These are phyloP conservation scores for Electrona antarctica DNA, from an alignment of 2,113 vertebrate species.

Conservation along the genomic window DNA sequence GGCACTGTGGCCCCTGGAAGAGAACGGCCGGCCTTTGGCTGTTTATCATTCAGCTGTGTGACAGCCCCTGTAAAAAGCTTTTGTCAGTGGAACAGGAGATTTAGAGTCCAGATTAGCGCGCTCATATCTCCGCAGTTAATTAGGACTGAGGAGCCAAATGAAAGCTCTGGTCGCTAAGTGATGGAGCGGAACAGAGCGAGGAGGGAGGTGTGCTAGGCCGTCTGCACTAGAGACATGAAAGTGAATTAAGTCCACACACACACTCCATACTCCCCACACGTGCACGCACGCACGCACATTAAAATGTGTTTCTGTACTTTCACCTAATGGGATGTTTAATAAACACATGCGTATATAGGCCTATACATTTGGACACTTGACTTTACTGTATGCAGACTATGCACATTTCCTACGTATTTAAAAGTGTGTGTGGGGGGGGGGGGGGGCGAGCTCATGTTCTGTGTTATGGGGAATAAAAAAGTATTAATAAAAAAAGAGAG, in stretches of 20 bases:
- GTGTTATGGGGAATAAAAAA: too few species aligned
- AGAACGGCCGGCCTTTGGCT: conserved; percentile 10
- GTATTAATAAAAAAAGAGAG: background rate
- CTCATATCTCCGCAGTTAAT: conserved; percentile 75
- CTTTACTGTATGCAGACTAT: too few species aligned
- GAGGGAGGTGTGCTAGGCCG: conserved; percentile 31
- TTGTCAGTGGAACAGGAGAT: conserved; percentile 66
- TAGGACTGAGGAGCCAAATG: conserved; percentile 62
- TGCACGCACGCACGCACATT: background rate
- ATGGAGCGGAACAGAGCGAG: conserved; percentile 49
- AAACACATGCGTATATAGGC: too few species aligned
- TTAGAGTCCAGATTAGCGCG: conserved; percentile 65
- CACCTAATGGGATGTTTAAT: too few species aligned
- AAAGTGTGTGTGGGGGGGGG: too few species aligned
- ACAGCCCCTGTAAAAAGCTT: conserved; percentile 64
- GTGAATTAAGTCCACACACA: conserved; percentile 30
- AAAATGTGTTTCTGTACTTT: background rate
- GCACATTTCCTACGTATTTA: too few species aligned
- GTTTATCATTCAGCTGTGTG: conserved; percentile 62
- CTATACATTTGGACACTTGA: too few species aligned
- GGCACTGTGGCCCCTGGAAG: conserved; percentile 56
- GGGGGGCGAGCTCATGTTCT: too few species aligned
- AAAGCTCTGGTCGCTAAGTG: conserved; percentile 58
- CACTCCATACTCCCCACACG: conserved; percentile 19
- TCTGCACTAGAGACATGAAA: conserved; percentile 33